phyloP scores from a whole-genome alignment of 1,140 invertebrate species.

The Heliconius hermathena region DNA sequence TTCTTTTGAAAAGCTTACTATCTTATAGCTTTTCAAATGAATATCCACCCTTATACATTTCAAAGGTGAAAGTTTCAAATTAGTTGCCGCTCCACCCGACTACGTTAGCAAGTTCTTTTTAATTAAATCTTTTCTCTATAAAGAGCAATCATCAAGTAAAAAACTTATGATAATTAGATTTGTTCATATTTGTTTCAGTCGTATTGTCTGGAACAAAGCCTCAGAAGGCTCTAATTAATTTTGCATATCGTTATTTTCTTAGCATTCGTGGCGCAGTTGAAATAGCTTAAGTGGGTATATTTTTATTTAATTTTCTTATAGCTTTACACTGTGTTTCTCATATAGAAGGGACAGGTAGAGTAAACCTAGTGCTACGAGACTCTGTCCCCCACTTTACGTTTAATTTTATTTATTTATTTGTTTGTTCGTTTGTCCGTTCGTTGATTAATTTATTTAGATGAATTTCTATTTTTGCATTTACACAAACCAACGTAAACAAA shows the following conservation, averaged over 20 bases:
- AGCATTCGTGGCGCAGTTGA: neutral
- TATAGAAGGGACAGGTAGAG: no score
- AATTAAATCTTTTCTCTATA: constrained; percentile 35
- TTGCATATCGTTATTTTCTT: neutral
- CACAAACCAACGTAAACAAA: no score
- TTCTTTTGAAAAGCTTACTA: no score
- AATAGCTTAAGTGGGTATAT: neutral
- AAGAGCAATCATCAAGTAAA: constrained; percentile 27
- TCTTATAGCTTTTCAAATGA: neutral
- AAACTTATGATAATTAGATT: constrained; percentile 30
- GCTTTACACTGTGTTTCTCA: no score
- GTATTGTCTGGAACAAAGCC: neutral
- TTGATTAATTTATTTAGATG: no score
- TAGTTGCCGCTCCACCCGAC: constrained; percentile 5
- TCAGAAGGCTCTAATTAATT: constrained; percentile 8
- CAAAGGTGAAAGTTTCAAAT: constrained; percentile 27
- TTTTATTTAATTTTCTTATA: no score
- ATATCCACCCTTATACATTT: neutral
- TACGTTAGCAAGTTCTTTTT: constrained; percentile 29
- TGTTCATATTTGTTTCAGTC: constrained; percentile 10
- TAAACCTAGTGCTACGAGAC: no score
- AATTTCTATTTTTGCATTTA: no score
- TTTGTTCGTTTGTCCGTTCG: no score
- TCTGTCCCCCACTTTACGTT: no score
- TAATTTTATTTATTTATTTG: no score